Evolutionary conservation across 37 sponge, comb jelly and placozoan species (phyloP).

Genomic region (Mnemiopsis leidyi): DNA sequence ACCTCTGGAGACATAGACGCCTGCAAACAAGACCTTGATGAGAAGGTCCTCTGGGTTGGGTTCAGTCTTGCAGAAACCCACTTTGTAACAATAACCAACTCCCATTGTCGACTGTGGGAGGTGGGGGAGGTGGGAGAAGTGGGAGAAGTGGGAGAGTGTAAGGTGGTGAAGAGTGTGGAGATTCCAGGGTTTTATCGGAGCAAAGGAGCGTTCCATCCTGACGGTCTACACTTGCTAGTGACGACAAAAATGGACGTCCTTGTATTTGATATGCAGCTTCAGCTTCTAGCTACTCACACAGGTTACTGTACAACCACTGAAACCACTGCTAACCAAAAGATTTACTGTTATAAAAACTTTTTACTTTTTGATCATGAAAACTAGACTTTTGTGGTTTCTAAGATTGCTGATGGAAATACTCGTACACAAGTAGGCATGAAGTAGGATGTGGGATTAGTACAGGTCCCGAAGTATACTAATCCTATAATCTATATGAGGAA

Average conservation of each 20-base stretch:
- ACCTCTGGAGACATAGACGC: background rate
- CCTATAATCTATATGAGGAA: background rate
- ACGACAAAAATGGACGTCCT: background rate
- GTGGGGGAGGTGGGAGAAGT: background rate
- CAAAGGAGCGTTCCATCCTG: background rate
- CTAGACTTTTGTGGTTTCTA: too few relatives aligned
- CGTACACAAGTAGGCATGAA: too few relatives aligned
- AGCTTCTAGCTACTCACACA: background rate
- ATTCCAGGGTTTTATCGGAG: background rate
- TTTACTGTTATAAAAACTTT: too few relatives aligned
- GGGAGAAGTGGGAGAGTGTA: background rate
- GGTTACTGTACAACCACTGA: too few relatives aligned
- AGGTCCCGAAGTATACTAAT: too few relatives aligned
- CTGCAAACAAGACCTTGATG: slow-evolving; percentile 16
- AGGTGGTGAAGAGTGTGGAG: background rate
- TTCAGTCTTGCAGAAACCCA: slow-evolving; percentile 3
- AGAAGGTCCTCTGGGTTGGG: slow-evolving; percentile 27
- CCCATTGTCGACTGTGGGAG: background rate
- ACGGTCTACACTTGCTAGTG: background rate
- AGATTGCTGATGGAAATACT: too few relatives aligned
- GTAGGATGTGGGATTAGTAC: too few relatives aligned
- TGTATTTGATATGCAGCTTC: background rate
- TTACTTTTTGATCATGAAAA: too few relatives aligned
- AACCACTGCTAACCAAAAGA: too few relatives aligned
- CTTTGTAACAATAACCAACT: background rate